Evolutionary conservation across 2,113 vertebrate species (phyloP).

Genomic region (Bubo blakistoni): DNA sequence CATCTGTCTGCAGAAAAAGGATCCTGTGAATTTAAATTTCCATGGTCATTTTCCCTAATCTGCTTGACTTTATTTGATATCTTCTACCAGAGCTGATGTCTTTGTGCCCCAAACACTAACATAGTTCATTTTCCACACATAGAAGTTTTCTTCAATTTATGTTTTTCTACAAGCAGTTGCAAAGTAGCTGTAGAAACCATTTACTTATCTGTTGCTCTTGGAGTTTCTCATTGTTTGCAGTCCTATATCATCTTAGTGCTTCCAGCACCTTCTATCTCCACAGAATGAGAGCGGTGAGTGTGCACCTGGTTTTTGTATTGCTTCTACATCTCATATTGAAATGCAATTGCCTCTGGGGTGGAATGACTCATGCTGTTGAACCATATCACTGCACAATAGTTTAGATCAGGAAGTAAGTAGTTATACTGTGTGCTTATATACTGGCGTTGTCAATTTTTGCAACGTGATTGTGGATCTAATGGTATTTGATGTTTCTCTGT

Average conservation of each 20-base stretch:
- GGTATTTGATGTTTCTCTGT: not conserved
- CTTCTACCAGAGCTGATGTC: not conserved
- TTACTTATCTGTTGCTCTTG: not conserved
- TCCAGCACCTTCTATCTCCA: not conserved
- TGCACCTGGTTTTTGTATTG: not conserved
- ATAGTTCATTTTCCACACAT: not conserved
- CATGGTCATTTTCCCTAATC: constrained; percentile 11
- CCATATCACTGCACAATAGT: not conserved
- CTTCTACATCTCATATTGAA: not conserved
- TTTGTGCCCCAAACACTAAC: not conserved
- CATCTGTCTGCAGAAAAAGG: constrained; percentile 77
- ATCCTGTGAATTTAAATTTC: constrained; percentile 54
- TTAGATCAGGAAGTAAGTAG: not conserved
- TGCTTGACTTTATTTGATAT: not conserved
- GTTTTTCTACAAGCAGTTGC: not conserved
- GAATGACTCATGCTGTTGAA: not conserved
- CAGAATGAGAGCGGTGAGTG: not conserved
- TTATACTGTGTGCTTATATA: not conserved
- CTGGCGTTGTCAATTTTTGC: not conserved
- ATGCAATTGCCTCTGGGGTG: not conserved
- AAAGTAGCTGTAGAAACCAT: not conserved
- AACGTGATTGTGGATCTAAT: not conserved
- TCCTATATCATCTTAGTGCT: not conserved
- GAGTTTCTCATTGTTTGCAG: not conserved
- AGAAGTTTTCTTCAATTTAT: not conserved